A percentile compares a stretch with the other conserved stretches of the same genome.
These are phyloP conservation scores for Sapayoa aenigma DNA, from an alignment of 2,113 vertebrate genomes.

Conservation along the genomic window DNA sequence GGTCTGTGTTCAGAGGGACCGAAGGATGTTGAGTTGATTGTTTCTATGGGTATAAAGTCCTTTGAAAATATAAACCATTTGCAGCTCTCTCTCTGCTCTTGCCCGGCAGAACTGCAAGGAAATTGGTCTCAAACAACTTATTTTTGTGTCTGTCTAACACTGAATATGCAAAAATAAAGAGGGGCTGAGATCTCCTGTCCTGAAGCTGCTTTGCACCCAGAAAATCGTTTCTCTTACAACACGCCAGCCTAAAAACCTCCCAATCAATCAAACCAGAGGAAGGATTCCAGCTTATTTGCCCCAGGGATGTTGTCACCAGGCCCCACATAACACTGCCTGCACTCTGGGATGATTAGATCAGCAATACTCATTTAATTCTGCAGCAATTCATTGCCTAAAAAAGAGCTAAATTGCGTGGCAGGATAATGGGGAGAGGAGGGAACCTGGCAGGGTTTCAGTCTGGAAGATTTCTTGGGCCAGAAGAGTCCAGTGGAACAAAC, in stretches of 20 bases:
- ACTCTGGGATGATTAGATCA: neutral
- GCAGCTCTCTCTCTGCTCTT: neutral
- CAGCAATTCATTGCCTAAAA: neutral
- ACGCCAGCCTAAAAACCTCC: neutral
- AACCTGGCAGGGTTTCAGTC: neutral
- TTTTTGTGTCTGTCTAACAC: neutral
- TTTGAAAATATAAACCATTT: neutral
- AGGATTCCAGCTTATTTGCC: neutral
- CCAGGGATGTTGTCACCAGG: no score
- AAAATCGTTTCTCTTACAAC: neutral
- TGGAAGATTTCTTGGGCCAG: neutral
- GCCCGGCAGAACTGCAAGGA: neutral
- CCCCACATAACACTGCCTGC: neutral
- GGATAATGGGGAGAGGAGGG: neutral
- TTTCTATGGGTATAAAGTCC: neutral
- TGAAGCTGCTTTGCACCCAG: neutral
- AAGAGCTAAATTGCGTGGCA: neutral
- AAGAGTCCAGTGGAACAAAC: neutral
- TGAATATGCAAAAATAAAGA: neutral
- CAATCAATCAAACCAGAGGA: neutral
- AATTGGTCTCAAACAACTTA: neutral
- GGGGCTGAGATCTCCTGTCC: neutral
- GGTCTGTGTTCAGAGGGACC: neutral
- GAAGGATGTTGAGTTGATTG: neutral
- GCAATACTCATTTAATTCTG: neutral